Conservation (phyloP, 2,888 invertebrate genomes). For the Rhagonycha lutea region DNA sequence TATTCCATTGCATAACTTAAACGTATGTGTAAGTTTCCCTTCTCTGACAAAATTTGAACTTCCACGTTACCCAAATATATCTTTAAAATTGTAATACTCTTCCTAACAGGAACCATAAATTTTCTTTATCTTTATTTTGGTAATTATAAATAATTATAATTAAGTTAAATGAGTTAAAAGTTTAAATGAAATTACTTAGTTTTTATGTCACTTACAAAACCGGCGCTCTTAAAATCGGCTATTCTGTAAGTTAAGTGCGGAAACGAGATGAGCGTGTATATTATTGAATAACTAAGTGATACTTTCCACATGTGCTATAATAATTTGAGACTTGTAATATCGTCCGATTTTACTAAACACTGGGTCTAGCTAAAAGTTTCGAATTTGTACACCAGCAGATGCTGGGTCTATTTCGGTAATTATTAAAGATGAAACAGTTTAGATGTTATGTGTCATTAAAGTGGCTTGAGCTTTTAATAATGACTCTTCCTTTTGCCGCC, state of each 20-base stretch:
- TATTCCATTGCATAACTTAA: neutral
- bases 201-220: neutral
- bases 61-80: neutral
- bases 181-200: neutral
- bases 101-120: neutral
- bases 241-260: neutral
- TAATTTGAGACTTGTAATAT: conserved; percentile 25
- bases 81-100: neutral
- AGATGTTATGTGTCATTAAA: conserved; percentile 20
- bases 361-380: conserved; percentile 23
- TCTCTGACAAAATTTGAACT: neutral
- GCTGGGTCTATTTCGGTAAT: conserved; percentile 24
- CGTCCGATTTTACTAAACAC: conserved; percentile 23
- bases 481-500: conserved; percentile 7
- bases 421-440: conserved; percentile 21
- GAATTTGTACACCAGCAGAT: conserved; percentile 21
- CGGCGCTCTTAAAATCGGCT: neutral
- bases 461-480: conserved; percentile 20
- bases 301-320: neutral
- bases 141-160: neutral
- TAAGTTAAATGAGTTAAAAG: neutral
- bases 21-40: neutral
- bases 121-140: neutral
- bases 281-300: neutral
- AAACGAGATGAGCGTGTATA: neutral